phyloP scores from a whole-genome alignment of 2,797 vertebrate species.

The Thaleichthys pacificus region DNA sequence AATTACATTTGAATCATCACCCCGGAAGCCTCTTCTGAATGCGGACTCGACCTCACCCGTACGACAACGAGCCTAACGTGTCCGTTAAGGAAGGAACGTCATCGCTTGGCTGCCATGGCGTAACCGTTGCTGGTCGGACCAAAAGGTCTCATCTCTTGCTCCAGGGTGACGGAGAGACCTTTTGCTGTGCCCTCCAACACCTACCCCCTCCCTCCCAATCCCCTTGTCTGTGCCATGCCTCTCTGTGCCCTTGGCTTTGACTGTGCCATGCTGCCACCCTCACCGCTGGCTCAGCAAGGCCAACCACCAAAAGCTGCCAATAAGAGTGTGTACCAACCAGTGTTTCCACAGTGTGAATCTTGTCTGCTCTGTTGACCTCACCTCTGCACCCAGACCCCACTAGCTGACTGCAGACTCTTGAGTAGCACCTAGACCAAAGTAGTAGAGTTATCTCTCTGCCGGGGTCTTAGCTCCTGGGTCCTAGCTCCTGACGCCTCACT shows the following conservation, averaged over 20 bases:
- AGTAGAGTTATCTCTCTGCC: neutral
- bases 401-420: slow-evolving; percentile 24
- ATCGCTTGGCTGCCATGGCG: slow-evolving; percentile 40
- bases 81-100: neutral
- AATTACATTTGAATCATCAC: too few species aligned
- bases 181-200: slow-evolving; percentile 34
- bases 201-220: slow-evolving; percentile 17
- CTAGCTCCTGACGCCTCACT: too few species aligned
- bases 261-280: slow-evolving; percentile 46
- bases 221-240: slow-evolving; percentile 42
- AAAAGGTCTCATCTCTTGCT: slow-evolving; percentile 41
- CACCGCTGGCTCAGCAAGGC: slow-evolving; percentile 54
- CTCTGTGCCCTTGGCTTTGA: slow-evolving; percentile 55
- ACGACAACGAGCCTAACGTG: too few species aligned
- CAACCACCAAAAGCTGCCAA: slow-evolving; percentile 23
- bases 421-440: neutral
- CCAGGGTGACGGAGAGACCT: slow-evolving; percentile 48
- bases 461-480: too few species aligned
- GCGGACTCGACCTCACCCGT: too few species aligned
- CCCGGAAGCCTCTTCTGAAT: too few species aligned
- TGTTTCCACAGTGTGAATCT: slow-evolving; percentile 3
- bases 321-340: neutral
- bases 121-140: slow-evolving; percentile 43
- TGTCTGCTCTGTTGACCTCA: slow-evolving; percentile 60
- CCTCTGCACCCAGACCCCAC: slow-evolving; percentile 66